Conservation (phyloP, 2,888 invertebrate genomes). For the Ormia ochracea region DNA sequence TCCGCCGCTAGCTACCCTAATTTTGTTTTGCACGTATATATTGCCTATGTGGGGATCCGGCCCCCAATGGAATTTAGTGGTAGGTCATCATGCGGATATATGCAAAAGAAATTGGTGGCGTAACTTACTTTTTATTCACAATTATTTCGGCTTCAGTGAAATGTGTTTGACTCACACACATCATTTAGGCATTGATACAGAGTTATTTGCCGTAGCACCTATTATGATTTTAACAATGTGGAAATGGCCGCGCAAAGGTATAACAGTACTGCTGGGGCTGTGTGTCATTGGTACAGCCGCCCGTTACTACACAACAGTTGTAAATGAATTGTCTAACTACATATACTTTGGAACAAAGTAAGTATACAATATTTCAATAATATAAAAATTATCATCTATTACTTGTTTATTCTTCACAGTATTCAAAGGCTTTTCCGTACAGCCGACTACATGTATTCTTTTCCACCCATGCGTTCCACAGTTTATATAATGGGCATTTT, state of each 20-base stretch:
- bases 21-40: conserved; percentile 83
- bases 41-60: conserved; percentile 81
- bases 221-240: conserved; percentile 79
- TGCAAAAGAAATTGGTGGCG: conserved; percentile 85
- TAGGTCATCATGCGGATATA: conserved; percentile 82
- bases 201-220: conserved; percentile 82
- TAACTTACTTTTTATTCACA: conserved; percentile 84
- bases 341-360: conserved; percentile 84
- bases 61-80: conserved; percentile 84
- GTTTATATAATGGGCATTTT: conserved; percentile 84
- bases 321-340: conserved; percentile 81
- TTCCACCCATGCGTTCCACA: conserved; percentile 82
- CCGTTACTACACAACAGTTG: conserved; percentile 81
- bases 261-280: conserved; percentile 76
- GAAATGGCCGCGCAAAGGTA: conserved; percentile 80
- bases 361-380: conserved; percentile 70
- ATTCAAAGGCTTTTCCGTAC: conserved; percentile 82
- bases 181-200: conserved; percentile 84
- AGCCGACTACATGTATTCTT: conserved; percentile 83
- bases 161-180: conserved; percentile 86
- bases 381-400: background rate
- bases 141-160: conserved; percentile 84
- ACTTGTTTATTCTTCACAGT: conserved; percentile 71
- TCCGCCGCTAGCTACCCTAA: conserved; percentile 81
- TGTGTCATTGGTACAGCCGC: conserved; percentile 80